Conservation (phyloP, 64 coral and sea anemone species). For the Dendronephthya gigantea region DNA sequence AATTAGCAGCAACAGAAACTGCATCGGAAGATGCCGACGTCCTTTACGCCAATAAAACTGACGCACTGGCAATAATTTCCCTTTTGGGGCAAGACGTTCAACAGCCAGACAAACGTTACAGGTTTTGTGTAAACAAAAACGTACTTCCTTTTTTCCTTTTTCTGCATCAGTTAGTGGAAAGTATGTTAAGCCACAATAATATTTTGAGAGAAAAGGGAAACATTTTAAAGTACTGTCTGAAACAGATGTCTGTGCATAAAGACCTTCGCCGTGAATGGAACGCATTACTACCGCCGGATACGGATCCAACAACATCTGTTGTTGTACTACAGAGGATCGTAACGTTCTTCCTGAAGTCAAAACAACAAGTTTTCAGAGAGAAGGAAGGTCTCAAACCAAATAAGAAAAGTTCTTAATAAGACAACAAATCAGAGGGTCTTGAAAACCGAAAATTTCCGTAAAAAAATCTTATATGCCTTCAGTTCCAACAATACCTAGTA, state of each 20-base stretch:
- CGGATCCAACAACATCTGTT: neutral
- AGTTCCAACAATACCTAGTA: too few relatives aligned
- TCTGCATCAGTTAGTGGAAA: neutral
- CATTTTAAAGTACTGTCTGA: neutral
- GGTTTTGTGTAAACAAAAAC: neutral
- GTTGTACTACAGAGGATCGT: conserved; percentile 7
- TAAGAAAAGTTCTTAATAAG: too few relatives aligned
- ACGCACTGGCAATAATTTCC: neutral
- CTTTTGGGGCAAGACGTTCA: neutral
- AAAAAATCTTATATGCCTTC: too few relatives aligned
- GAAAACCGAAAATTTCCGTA: too few relatives aligned
- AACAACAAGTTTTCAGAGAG: too few relatives aligned
- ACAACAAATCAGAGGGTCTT: too few relatives aligned
- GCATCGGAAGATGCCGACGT: neutral
- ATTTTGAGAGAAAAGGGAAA: neutral
- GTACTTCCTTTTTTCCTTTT: neutral
- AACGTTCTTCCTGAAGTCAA: too few relatives aligned
- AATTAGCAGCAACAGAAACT: neutral
- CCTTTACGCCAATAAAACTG: neutral
- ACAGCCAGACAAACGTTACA: neutral
- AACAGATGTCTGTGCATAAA: neutral
- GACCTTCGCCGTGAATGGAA: neutral
- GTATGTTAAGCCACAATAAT: neutral
- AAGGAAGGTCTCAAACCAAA: too few relatives aligned
- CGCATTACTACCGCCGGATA: neutral